Percentiles rank a stretch among this genome's conserved stretches.
phyloP scores from a whole-genome alignment of 2,113 vertebrate genomes.

The Poeciliopsis turrubarensis region DNA sequence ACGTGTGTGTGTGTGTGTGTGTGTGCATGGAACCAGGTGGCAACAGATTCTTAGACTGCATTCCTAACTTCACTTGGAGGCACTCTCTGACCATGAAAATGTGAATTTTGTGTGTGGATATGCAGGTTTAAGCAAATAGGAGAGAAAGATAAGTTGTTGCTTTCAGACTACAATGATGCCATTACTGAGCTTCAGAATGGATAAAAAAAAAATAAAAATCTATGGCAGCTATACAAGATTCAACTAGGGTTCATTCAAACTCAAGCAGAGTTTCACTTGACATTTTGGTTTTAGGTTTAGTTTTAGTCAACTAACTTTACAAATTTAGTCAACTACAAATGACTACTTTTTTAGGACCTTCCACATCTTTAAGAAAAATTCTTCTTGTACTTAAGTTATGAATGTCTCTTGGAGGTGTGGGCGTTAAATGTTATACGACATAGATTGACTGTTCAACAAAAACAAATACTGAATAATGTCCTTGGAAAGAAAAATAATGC shows the following conservation, averaged over 20 bases:
- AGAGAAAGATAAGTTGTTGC: neutral
- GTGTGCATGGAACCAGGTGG: slow-evolving; percentile 35
- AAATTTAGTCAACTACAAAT: neutral
- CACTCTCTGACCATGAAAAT: slow-evolving; percentile 19
- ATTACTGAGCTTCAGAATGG: neutral
- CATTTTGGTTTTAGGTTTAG: neutral
- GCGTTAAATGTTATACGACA: no score
- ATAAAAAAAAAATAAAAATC: slow-evolving; percentile 1
- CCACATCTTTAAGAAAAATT: no score
- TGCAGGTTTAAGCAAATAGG: neutral
- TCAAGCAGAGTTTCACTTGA: no score
- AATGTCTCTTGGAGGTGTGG: no score
- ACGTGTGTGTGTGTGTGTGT: neutral
- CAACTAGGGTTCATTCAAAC: neutral
- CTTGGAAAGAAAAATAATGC: no score
- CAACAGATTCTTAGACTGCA: slow-evolving; percentile 45
- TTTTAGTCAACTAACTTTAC: neutral
- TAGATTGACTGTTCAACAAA: no score
- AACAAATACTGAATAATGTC: no score
- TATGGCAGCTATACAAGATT: neutral
- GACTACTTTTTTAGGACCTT: no score
- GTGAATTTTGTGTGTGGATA: slow-evolving; percentile 5
- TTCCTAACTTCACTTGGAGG: slow-evolving; percentile 47
- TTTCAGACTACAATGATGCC: neutral
- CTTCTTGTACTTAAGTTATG: no score